Evolutionary conservation across 1,140 invertebrate genomes (phyloP), one percentile per base, ranked within the genome.

Genomic region (Papilio polyxenes): DNA sequence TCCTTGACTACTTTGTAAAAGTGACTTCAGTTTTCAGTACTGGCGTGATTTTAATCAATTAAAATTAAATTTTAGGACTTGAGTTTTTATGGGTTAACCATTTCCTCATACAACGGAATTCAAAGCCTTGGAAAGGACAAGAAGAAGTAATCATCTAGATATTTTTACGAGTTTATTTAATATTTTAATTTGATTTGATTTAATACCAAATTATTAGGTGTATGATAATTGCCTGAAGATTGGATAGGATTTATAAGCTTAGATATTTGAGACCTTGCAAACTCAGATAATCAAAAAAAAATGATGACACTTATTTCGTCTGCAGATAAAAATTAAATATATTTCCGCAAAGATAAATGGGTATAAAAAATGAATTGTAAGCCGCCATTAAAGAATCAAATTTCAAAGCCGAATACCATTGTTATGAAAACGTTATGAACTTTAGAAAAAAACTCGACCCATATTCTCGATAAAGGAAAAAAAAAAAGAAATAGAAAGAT

Each of bases 361-460:
- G n/a, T n/a, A n/a, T n/a, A n/a, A n/a, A n/a, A n/a, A n/a, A n/a
- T 48, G 13, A 69, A 69, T 37, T 31, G 65, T 15, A 69, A 11
- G 59, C n/a, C 59, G 20, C 65, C 65, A 37, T 69, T 31, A 69
- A 37, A 69, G 65, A 69, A 69, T 69, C 65, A 69, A 69, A 69
- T 75, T 75, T 49, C 15, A 75, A 44, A 48, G 44, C 74, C 74
- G 74, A 75, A 75, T 49, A 23, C 11, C 17, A 49, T 75, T 75
- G 44, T 75, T 75, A 49, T 75, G 44, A 75, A 75, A 48, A 75
- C 44, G 48, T 75, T 76, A 76, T 6, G 48, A 75, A 76, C n/a
- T 76, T 76, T 76, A 49, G 20, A 75, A 53, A 49, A 49, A 76
- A 76, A 76, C 75, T 49, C 75, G 75, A 76, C 75, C 75, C 20